These are phyloP conservation scores for Dendroctonus valens DNA, from an alignment of 1,140 invertebrate species.

Conservation along the genomic window DNA sequence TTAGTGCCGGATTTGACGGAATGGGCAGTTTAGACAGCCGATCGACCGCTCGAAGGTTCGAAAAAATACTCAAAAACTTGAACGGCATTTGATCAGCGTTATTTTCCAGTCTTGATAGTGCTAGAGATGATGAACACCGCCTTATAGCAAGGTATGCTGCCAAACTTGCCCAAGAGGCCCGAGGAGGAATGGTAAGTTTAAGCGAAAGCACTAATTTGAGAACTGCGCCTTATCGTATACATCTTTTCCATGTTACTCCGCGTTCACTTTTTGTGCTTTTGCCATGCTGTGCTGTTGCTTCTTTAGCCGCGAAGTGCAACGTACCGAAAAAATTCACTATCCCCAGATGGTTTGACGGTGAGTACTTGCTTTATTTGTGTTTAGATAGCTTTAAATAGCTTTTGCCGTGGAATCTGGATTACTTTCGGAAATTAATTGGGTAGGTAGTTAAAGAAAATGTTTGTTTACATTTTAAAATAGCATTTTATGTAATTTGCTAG, in stretches of 20 bases:
- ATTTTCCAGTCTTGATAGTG: slow-evolving; percentile 56
- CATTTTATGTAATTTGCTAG: too few species aligned
- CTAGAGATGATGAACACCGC: slow-evolving; percentile 90
- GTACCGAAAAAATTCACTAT: slow-evolving; percentile 56
- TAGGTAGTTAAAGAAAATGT: too few species aligned
- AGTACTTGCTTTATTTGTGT: slow-evolving; percentile 12
- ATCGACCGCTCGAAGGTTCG: slow-evolving; percentile 65
- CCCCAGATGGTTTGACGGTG: slow-evolving; percentile 54
- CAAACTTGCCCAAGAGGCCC: slow-evolving; percentile 84
- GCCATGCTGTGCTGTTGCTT: slow-evolving; percentile 34
- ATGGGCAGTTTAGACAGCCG: slow-evolving; percentile 78
- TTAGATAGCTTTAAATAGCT: too few species aligned
- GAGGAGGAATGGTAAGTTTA: slow-evolving; percentile 70
- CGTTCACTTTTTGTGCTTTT: slow-evolving; percentile 47
- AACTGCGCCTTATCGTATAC: slow-evolving; percentile 7
- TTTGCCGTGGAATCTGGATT: too few species aligned
- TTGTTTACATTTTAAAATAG: too few species aligned
- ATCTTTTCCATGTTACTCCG: slow-evolving; percentile 37
- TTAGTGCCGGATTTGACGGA: slow-evolving; percentile 69
- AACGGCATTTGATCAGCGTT: neutral
- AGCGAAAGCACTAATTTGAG: slow-evolving; percentile 3
- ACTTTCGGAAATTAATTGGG: too few species aligned
- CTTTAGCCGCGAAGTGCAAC: slow-evolving; percentile 53
- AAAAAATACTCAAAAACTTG: neutral
- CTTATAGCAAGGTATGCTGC: slow-evolving; percentile 95